These are phyloP conservation scores for Gastracanthus pulcherrimus DNA, from an alignment of 2,888 invertebrate species.

Conservation along the genomic window DNA sequence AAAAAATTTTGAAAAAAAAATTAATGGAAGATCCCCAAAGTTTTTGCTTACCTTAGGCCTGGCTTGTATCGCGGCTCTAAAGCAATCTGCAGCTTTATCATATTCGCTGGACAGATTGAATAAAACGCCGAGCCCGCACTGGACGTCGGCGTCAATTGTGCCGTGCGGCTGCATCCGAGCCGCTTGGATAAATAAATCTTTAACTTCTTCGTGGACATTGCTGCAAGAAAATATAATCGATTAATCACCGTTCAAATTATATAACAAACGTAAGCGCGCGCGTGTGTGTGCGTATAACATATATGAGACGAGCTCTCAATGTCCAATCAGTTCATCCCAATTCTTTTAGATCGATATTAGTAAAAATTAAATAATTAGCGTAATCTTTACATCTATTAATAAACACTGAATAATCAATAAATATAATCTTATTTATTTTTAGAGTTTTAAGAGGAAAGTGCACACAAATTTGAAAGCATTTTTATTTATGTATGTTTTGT, in stretches of 20 bases:
- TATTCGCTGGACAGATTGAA: slow-evolving; percentile 97
- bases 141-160: slow-evolving; percentile 92
- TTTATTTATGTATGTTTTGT: too few relatives aligned
- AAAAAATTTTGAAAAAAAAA: too few relatives aligned
- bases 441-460: too few relatives aligned
- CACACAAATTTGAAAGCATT: too few relatives aligned
- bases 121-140: slow-evolving; percentile 95
- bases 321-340: not conserved
- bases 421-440: too few relatives aligned
- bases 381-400: not conserved
- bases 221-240: slow-evolving; percentile 69
- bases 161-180: slow-evolving; percentile 86
- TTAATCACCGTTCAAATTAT: slow-evolving; percentile 7
- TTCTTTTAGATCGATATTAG: not conserved
- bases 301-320: not conserved
- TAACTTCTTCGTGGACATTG: slow-evolving; percentile 82
- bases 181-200: slow-evolving; percentile 87
- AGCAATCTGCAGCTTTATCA: slow-evolving; percentile 98
- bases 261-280: not conserved
- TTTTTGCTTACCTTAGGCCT: slow-evolving; percentile 82
- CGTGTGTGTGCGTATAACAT: not conserved
- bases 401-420: not conserved
- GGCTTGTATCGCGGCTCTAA: slow-evolving; percentile 91
- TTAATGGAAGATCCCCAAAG: not conserved
- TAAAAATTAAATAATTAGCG: not conserved